These are phyloP conservation scores for Riptortus pedestris DNA, from an alignment of 1,140 invertebrate species.

Conservation along the genomic window DNA sequence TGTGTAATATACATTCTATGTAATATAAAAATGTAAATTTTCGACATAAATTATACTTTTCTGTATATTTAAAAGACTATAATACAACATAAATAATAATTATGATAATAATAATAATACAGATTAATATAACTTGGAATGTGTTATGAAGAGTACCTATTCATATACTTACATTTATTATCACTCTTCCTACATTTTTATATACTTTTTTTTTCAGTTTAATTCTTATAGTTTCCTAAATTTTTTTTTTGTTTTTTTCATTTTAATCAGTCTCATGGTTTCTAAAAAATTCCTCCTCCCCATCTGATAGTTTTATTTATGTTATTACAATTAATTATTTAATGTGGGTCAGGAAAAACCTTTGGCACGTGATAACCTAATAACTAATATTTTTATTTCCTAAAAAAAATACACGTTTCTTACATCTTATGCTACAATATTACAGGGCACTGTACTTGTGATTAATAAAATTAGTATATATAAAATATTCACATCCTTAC, in stretches of 20 bases:
- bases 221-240: background rate
- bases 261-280: slow-evolving; percentile 25
- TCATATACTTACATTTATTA: background rate
- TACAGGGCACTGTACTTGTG: slow-evolving; percentile 14
- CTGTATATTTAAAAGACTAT: too few species aligned
- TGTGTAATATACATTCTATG: too few species aligned
- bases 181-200: background rate
- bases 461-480: slow-evolving; percentile 2
- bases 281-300: slow-evolving; percentile 22
- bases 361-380: slow-evolving; percentile 7
- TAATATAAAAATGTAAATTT: too few species aligned
- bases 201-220: background rate
- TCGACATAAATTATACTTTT: too few species aligned
- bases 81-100: background rate
- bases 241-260: background rate
- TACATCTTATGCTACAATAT: slow-evolving; percentile 13
- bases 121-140: background rate
- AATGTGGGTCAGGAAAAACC: background rate
- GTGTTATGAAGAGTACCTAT: background rate
- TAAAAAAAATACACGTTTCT: slow-evolving; percentile 8
- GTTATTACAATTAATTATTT: background rate
- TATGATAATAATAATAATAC: background rate
- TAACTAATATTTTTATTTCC: slow-evolving; percentile 5
- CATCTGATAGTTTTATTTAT: background rate
- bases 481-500: slow-evolving; percentile 15